Evolutionary conservation across 2,888 invertebrate genomes (phyloP).

Genomic region (Bombylius major): DNA sequence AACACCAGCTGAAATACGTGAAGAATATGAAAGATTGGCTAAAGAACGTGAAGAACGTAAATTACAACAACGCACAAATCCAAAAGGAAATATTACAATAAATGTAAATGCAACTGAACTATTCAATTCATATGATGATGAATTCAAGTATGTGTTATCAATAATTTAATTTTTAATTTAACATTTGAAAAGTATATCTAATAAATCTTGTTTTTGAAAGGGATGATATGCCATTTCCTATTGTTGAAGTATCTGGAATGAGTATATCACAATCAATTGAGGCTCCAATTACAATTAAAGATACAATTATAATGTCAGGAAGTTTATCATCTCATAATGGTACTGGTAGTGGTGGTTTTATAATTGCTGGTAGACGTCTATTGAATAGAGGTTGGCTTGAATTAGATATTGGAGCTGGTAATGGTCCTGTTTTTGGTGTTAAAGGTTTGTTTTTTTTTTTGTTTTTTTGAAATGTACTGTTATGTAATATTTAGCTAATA

Average conservation of each 20-base stretch:
- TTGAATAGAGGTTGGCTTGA: slow-evolving; percentile 81
- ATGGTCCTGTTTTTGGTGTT: slow-evolving; percentile 64
- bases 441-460: slow-evolving; percentile 40
- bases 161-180: slow-evolving; percentile 5
- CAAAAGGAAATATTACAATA: slow-evolving; percentile 74
- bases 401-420: slow-evolving; percentile 72
- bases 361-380: slow-evolving; percentile 61
- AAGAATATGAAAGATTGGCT: slow-evolving; percentile 85
- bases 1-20: slow-evolving; percentile 90
- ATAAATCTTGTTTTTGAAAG: slow-evolving; percentile 26
- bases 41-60: slow-evolving; percentile 76
- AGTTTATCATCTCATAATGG: slow-evolving; percentile 80
- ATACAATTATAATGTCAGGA: slow-evolving; percentile 74
- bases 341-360: slow-evolving; percentile 56
- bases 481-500: background rate
- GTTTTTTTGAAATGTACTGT: background rate
- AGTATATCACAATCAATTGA: slow-evolving; percentile 87
- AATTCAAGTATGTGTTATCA: slow-evolving; percentile 40
- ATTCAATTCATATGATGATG: slow-evolving; percentile 72
- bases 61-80: slow-evolving; percentile 83
- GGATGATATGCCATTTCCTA: slow-evolving; percentile 44
- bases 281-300: slow-evolving; percentile 74
- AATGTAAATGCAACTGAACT: slow-evolving; percentile 88
- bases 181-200: background rate
- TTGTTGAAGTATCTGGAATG: slow-evolving; percentile 85